Evolutionary conservation across 2,888 invertebrate species (phyloP), one percentile per base, ranked within the genome.

Genomic region (Hermaeophaga mercurialis): DNA sequence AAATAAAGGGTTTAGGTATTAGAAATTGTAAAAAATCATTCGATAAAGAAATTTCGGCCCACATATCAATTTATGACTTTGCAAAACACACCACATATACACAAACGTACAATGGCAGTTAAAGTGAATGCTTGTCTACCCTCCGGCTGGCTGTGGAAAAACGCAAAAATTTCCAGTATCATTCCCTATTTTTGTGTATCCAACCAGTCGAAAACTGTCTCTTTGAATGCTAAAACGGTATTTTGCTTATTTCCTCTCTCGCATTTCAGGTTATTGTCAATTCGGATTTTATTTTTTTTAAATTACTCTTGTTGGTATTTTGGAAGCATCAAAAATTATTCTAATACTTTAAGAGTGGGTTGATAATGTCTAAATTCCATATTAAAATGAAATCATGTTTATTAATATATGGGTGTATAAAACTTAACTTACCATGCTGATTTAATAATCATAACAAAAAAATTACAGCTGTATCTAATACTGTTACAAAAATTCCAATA

Each of bases 191-290:
- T 52, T 57, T 28, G 9, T 6, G n/a, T 11, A 31, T 11, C 9
- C 31, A 12, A 11, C 31, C 39, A 38, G 38, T 54, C 57, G 39
- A 33, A 47, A 59, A 59, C 33, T 53, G 52, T 55, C 52, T 60
- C 54, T 57, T 54, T 55, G 33, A 43, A 50, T 22, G 33, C 19
- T 26, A 18, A 5, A 33, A 34, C 46, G 19, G 22, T 22, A 34
- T 46, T 46, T 19, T 46, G 11, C 19, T 14, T 33, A 34, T 46
- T 46, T 34, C 34, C 22, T 9, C 43, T 24, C 8, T 2, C 26
- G 14, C 28, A n/a, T 7, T 31, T 2, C 31, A 8, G 11, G 1
- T n/a, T 31, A 31, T 31, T 31, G 31, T 31, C 31, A 12, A 31
- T 11, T 31, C 12, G n/a, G 2, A 31, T 11, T 11, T 8, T 12